A percentile compares a stretch with the other conserved stretches of the same genome.
Conservation (phyloP, 2,797 vertebrate genomes). For the Arvicola amphibius region DNA sequence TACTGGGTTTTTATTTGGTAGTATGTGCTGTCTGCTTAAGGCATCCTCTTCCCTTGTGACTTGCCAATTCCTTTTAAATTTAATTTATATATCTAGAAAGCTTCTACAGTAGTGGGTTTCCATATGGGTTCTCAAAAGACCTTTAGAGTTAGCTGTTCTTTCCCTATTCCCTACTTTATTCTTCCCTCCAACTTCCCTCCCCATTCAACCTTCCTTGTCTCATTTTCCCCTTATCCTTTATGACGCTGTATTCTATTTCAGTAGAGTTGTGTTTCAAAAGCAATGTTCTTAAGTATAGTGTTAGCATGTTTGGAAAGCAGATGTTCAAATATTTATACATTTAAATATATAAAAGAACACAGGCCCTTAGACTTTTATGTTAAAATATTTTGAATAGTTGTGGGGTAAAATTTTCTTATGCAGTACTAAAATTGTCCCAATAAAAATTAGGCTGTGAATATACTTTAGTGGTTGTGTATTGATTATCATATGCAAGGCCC, state of each 20-base stretch:
- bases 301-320: slow-evolving; percentile 51
- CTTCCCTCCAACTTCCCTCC: background rate
- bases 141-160: background rate
- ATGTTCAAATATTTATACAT: slow-evolving; percentile 9
- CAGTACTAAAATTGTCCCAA: slow-evolving; percentile 22
- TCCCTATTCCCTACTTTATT: background rate
- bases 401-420: slow-evolving; percentile 5
- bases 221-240: background rate
- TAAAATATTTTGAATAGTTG: slow-evolving; percentile 41
- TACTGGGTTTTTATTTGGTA: background rate
- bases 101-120: background rate
- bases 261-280: background rate
- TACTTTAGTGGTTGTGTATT: too few relatives aligned
- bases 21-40: background rate
- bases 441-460: background rate
- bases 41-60: background rate
- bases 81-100: background rate
- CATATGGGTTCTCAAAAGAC: background rate
- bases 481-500: background rate
- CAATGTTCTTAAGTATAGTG: slow-evolving; percentile 37
- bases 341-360: slow-evolving; percentile 21
- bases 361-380: background rate
- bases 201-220: background rate
- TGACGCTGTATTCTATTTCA: background rate
- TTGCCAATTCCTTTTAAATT: background rate